Conservation (phyloP, 35 echinoderm and acorn worm genomes). For the Ophiothrix spiculata region DNA sequence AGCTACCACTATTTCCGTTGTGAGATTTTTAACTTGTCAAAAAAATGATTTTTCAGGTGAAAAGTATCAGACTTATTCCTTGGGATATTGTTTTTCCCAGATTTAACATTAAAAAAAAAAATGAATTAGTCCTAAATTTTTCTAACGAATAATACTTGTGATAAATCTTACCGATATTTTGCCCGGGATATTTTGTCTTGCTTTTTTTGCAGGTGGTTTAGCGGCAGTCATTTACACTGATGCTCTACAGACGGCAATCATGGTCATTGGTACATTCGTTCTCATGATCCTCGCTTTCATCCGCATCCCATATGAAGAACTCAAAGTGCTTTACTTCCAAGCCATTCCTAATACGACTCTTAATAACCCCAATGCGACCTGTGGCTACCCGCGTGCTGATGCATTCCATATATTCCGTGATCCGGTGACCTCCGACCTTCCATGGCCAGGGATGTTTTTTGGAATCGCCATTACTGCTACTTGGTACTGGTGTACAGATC, state of each 20-base stretch:
- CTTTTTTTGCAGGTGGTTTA: slow-evolving; percentile 59
- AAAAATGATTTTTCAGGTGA: too few species aligned
- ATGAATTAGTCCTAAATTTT: too few species aligned
- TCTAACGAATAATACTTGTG: too few species aligned
- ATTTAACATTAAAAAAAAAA: too few species aligned
- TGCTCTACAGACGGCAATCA: slow-evolving; percentile 67
- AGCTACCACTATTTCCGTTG: too few species aligned
- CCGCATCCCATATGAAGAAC: slow-evolving; percentile 19
- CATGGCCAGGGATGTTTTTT: slow-evolving; percentile 55
- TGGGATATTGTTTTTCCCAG: too few species aligned
- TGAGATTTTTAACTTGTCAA: too few species aligned
- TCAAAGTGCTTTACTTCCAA: slow-evolving; percentile 28
- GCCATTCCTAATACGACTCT: slow-evolving; percentile 49
- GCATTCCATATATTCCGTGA: slow-evolving; percentile 45
- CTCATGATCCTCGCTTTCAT: slow-evolving; percentile 68
- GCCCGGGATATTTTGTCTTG: neutral
- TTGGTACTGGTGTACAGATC: slow-evolving; percentile 75
- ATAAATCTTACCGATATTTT: too few species aligned
- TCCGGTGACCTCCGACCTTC: slow-evolving; percentile 12
- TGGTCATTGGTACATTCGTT: slow-evolving; percentile 61
- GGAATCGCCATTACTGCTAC: slow-evolving; percentile 57
- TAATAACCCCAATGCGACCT: slow-evolving; percentile 31
- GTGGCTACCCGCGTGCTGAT: slow-evolving; percentile 26
- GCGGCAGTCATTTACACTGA: slow-evolving; percentile 86
- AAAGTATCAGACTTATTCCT: too few species aligned